Base-by-base conservation (phyloP, 2,888 invertebrate genomes). In the Tetragnatha montana region DNA sequence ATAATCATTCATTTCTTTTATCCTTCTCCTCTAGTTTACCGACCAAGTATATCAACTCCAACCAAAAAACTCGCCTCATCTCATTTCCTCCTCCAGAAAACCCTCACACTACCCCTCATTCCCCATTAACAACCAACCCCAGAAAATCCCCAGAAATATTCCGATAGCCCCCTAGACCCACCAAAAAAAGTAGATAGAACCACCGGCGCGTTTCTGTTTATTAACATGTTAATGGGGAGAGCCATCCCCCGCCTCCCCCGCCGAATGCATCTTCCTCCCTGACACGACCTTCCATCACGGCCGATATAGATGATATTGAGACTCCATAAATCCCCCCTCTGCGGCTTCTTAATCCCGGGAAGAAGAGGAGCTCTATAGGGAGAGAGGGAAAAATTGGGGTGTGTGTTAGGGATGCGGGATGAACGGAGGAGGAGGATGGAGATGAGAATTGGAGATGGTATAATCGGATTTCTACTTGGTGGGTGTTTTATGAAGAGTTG, bases 211-310 rank as follows among this genome's bases (percentile, higher is more conserved):
- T 70, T 89, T 85, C 89, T 89, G 89, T 89, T 89, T 89, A 89
- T 89, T 89, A 89, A 89, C 89, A 89, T 89, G 89, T 89, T 89
- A 89, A 89, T 89, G 89, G 89, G 21, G 69, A 22, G 78, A 35
- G 22, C 74, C 22, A 51, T 49, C 81, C 75, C 47, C 70, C 71
- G 21, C 22, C 73, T 71, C 71, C 88, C 78, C 70, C 50, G 19
- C 21, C 78, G 89, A 81, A 89, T 85, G 89, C 81, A 81, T 89
- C 84, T 89, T 81, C 60, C 51, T 80, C 49, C 69, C 76, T 89
- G 89, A 89, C 89, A 86, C 70, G 89, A 71, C 76, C 81, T 68
- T 89, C 76, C 85, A 89, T 89, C 89, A 85, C 71, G 14, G 17
- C 35, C n/a, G 10, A 47, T 89, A 89, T 89, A 60, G 85, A 89